Evolutionary conservation across 2,888 invertebrate species (phyloP).

Genomic region (Epicampocera succincta): DNA sequence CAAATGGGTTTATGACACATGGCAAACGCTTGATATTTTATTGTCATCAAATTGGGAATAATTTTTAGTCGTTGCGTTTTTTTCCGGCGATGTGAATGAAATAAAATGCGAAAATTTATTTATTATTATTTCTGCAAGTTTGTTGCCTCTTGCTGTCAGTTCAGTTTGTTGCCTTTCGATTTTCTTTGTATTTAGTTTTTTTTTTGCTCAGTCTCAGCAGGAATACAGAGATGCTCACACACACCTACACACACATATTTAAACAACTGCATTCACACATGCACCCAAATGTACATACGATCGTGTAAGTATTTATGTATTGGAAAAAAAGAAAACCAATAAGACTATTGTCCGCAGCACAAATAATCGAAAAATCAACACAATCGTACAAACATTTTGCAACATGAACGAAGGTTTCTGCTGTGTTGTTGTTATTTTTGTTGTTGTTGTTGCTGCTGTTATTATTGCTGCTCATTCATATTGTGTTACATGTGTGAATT

Average conservation of each 20-base stretch:
- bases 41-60: slow-evolving; percentile 67
- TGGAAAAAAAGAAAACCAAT: not conserved
- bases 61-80: slow-evolving; percentile 43
- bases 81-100: not conserved
- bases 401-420: slow-evolving; percentile 46
- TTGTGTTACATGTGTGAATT: slow-evolving; percentile 77
- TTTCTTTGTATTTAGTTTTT: slow-evolving; percentile 42
- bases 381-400: slow-evolving; percentile 43
- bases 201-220: not conserved
- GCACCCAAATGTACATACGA: not conserved
- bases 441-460: slow-evolving; percentile 35
- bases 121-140: slow-evolving; percentile 61
- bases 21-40: slow-evolving; percentile 67
- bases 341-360: slow-evolving; percentile 37
- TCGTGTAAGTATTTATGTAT: not conserved
- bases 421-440: slow-evolving; percentile 1
- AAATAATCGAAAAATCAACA: slow-evolving; percentile 51
- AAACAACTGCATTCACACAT: too few relatives aligned
- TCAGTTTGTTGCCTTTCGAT: slow-evolving; percentile 45
- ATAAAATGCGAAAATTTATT: slow-evolving; percentile 69
- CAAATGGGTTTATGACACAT: slow-evolving; percentile 61
- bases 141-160: not conserved
- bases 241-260: too few relatives aligned
- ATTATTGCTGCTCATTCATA: slow-evolving; percentile 63
- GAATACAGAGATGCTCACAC: not conserved